These are phyloP conservation scores for Patiria pectinifera DNA, from an alignment of 53 echinoderm and acorn worm genomes.

Conservation along the genomic window DNA sequence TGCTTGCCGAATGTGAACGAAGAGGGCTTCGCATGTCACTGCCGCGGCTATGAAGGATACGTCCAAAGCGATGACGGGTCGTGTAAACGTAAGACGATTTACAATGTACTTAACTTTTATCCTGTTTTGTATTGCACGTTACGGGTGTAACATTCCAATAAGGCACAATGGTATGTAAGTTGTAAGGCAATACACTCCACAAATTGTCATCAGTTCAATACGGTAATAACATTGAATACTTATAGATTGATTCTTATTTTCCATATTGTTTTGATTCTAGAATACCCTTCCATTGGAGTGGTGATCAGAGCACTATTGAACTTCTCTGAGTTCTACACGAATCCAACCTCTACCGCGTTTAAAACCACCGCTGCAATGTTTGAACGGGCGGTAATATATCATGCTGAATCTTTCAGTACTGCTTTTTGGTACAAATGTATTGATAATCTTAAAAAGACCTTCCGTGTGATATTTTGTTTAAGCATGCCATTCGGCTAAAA, in stretches of 20 bases:
- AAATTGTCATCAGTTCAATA: too few species aligned
- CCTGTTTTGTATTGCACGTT: too few species aligned
- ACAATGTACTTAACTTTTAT: not conserved
- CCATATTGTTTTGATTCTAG: not conserved
- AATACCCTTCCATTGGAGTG: not conserved
- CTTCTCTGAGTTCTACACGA: not conserved
- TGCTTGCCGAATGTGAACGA: not conserved
- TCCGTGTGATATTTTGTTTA: too few species aligned
- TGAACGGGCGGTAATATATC: not conserved
- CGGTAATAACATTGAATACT: too few species aligned
- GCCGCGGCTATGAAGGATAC: constrained; percentile 7
- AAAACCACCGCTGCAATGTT: constrained; percentile 5
- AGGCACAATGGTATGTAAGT: too few species aligned
- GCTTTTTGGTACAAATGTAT: too few species aligned
- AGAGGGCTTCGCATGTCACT: not conserved
- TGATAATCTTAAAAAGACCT: too few species aligned
- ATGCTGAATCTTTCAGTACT: too few species aligned
- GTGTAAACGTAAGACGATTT: not conserved
- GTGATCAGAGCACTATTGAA: not conserved
- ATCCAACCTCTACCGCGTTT: not conserved
- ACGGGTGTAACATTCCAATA: too few species aligned
- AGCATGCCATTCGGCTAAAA: too few species aligned
- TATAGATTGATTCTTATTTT: too few species aligned
- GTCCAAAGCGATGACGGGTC: not conserved
- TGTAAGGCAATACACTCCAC: too few species aligned